Conservation (phyloP, 1,140 invertebrate species). For the Campoletis sonorensis region DNA sequence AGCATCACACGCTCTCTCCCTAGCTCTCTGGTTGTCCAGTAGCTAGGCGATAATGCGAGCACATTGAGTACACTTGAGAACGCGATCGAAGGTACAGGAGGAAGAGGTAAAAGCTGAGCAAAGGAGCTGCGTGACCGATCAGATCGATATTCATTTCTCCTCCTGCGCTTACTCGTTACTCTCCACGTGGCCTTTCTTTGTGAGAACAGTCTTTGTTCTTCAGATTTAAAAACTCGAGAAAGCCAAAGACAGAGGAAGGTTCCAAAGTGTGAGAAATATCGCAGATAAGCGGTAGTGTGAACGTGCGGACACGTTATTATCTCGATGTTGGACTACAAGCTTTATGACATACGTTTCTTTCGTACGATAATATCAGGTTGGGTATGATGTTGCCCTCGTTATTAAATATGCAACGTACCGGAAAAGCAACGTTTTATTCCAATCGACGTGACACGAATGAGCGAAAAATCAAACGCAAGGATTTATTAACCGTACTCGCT, state of each 20-base stretch:
- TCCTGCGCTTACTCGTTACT: constrained; percentile 12
- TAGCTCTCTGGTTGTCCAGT: background rate
- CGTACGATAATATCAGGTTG: background rate
- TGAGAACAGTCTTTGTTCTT: constrained; percentile 33
- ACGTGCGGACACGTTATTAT: background rate
- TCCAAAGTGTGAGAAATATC: constrained; percentile 19
- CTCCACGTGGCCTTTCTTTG: background rate
- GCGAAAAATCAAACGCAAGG: no score
- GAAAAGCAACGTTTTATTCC: no score
- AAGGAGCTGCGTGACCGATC: constrained; percentile 43
- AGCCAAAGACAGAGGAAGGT: background rate
- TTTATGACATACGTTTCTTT: background rate
- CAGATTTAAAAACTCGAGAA: background rate
- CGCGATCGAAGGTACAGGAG: background rate
- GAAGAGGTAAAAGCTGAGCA: background rate
- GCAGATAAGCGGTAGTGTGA: constrained; percentile 30
- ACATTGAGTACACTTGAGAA: constrained; percentile 27
- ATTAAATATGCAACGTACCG: background rate
- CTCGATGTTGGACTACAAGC: background rate
- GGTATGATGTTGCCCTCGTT: background rate
- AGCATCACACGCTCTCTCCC: background rate
- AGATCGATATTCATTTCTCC: constrained; percentile 41
- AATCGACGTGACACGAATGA: no score
- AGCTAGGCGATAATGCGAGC: constrained; percentile 39
- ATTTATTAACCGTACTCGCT: no score